Evolutionary conservation across 1,140 invertebrate genomes (phyloP).

Genomic region (Atta cephalotes): DNA sequence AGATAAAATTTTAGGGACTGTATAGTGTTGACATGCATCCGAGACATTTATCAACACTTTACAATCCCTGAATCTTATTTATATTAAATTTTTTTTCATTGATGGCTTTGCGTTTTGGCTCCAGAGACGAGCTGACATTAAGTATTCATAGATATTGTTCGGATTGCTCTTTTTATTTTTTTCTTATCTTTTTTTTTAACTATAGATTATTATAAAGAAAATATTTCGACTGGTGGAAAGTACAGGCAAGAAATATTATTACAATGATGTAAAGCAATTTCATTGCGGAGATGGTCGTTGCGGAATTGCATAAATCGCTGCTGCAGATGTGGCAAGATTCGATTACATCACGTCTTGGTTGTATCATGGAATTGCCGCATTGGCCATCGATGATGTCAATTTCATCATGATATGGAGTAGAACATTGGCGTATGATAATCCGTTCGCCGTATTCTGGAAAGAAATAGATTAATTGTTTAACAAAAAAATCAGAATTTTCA

Average conservation of each 20-base stretch:
- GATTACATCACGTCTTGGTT: slow-evolving; percentile 85
- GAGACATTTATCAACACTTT: too few relatives aligned
- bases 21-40: too few relatives aligned
- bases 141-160: slow-evolving; percentile 15
- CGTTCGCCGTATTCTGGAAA: slow-evolving; percentile 85
- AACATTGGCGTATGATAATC: slow-evolving; percentile 86
- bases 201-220: slow-evolving; percentile 1
- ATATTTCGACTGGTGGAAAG: slow-evolving; percentile 62
- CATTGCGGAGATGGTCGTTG: slow-evolving; percentile 70
- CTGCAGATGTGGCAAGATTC: slow-evolving; percentile 87
- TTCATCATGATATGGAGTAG: slow-evolving; percentile 86
- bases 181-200: background rate
- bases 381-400: slow-evolving; percentile 85
- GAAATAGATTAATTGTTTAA: background rate
- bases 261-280: slow-evolving; percentile 43
- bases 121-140: too few relatives aligned
- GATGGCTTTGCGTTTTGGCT: too few relatives aligned
- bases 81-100: too few relatives aligned
- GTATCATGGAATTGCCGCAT: slow-evolving; percentile 83
- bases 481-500: background rate
- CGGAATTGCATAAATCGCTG: slow-evolving; percentile 87
- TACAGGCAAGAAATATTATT: slow-evolving; percentile 55
- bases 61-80: too few relatives aligned
- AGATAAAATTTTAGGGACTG: too few relatives aligned
- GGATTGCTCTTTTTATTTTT: background rate